These are phyloP conservation scores for Perdita meconis DNA, from an alignment of 2,888 invertebrate genomes.

Conservation along the genomic window DNA sequence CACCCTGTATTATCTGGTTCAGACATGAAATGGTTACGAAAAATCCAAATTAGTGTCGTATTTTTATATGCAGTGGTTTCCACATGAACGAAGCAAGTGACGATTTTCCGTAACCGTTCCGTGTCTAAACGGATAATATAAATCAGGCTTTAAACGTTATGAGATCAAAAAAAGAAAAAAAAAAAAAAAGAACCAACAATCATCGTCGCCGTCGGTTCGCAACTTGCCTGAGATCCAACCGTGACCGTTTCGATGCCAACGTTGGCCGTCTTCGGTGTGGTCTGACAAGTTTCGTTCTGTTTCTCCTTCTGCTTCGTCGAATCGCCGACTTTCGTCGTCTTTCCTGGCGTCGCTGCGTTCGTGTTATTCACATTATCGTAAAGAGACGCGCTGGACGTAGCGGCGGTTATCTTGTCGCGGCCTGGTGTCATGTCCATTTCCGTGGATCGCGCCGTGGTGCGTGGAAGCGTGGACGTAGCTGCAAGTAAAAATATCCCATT, in stretches of 20 bases:
- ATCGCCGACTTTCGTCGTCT: conserved; percentile 75
- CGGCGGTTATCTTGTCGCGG: conserved; percentile 91
- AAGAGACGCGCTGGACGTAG: conserved; percentile 94
- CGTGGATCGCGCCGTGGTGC: conserved; percentile 89
- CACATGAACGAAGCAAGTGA: too few species aligned
- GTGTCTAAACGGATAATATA: too few species aligned
- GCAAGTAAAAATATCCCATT: background rate
- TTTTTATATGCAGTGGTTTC: too few species aligned
- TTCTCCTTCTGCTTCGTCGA: conserved; percentile 83
- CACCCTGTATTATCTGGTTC: too few species aligned
- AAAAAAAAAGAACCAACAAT: too few species aligned
- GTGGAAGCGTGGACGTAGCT: conserved; percentile 93
- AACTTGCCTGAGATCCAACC: conserved; percentile 86
- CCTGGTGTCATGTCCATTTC: conserved; percentile 87
- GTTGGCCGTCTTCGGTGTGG: conserved; percentile 81
- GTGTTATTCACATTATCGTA: conserved; percentile 91
- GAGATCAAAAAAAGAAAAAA: too few species aligned
- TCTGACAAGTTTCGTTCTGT: conserved; percentile 84
- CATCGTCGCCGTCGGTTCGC: background rate
- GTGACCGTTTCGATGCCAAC: conserved; percentile 81
- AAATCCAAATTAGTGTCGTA: too few species aligned
- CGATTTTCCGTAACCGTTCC: too few species aligned
- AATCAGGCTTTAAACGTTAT: too few species aligned
- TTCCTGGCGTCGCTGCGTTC: conserved; percentile 75
- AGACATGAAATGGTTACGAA: too few species aligned